Evolutionary conservation across 2,797 vertebrate species (phyloP), one percentile per base, ranked within the genome.

Genomic region (Mycteria americana): DNA sequence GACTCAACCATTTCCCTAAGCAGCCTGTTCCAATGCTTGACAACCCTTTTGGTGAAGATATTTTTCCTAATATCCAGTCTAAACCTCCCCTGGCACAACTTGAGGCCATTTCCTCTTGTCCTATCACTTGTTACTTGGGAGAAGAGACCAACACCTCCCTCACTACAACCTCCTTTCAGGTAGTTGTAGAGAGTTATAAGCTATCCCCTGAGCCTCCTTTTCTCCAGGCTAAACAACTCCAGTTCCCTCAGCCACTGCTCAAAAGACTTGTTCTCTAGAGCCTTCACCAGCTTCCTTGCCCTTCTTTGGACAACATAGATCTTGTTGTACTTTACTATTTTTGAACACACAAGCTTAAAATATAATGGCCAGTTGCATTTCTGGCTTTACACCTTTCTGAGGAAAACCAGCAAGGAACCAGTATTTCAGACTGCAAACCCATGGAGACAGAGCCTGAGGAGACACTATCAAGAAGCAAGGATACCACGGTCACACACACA

Each of bases 341-440:
- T 87, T 64, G 85, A 94, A 82, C 57, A 80, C 16, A 77, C 13
- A 80, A 60, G 22, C 72, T 77, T 92, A 93, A 25, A 91, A 74
- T 80, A 50, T 80, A 96, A 95, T 93, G 94, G 57, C 28, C 37
- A 68, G 85, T 74, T 94, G 53, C 39, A 37, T 64, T 95, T 94
- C 93, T 95, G 88, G 88, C 72, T 93, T 91, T 92, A 59, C 84
- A 78, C 41, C 88, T 85, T 97, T 92, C 84, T 72, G 64, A 89
- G 57, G 68, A 92, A 94, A 94, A 85, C n/a, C 41, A 77, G 16
- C 4, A 35, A 93, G n/a, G 81, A 94, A 96, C 92, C 64, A 91
- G 93, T 95, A 92, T 96, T 96, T 96, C 95, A 93, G 85, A 90
- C 74, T 95, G 74, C 43, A 88, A 92, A 89, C 9, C 35, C 37